A percentile compares a stretch with the other conserved stretches of the same genome.
Evolutionary conservation across 2,888 invertebrate genomes (phyloP).

Genomic region (Thyatira batis): DNA sequence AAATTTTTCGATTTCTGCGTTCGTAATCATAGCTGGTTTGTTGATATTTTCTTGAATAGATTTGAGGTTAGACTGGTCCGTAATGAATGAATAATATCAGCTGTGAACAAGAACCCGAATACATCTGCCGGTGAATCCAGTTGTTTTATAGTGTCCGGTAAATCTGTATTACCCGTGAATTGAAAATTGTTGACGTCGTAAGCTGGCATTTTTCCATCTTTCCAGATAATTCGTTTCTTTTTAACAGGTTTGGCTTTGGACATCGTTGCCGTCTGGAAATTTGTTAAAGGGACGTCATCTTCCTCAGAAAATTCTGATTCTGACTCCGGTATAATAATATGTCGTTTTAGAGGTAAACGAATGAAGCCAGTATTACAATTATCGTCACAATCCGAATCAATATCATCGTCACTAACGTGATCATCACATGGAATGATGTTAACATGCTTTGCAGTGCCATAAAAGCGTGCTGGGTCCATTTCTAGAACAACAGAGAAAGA

Average conservation of each 20-base stretch:
- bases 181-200: conserved; percentile 10
- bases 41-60: conserved; percentile 18
- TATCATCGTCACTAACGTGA: conserved; percentile 7
- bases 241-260: background rate
- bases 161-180: conserved; percentile 6
- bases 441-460: too few relatives aligned
- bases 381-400: conserved; percentile 4
- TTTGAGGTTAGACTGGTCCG: conserved; percentile 22
- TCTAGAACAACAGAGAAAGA: conserved; percentile 3
- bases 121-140: conserved; percentile 9
- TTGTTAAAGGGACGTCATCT: too few relatives aligned
- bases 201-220: conserved; percentile 6
- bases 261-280: too few relatives aligned
- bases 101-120: conserved; percentile 14
- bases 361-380: background rate
- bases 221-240: conserved; percentile 1
- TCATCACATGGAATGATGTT: conserved; percentile 8
- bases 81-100: conserved; percentile 13
- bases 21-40: conserved; percentile 17
- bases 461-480: conserved; percentile 11
- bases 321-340: conserved; percentile 6
- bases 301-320: too few relatives aligned
- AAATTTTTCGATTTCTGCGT: conserved; percentile 12
- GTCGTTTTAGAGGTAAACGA: conserved; percentile 2
- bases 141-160: conserved; percentile 8